A percentile compares a stretch with the other conserved stretches of the same genome.
These are phyloP conservation scores for Sesamia inferens DNA, from an alignment of 2,888 invertebrate species.

Conservation along the genomic window DNA sequence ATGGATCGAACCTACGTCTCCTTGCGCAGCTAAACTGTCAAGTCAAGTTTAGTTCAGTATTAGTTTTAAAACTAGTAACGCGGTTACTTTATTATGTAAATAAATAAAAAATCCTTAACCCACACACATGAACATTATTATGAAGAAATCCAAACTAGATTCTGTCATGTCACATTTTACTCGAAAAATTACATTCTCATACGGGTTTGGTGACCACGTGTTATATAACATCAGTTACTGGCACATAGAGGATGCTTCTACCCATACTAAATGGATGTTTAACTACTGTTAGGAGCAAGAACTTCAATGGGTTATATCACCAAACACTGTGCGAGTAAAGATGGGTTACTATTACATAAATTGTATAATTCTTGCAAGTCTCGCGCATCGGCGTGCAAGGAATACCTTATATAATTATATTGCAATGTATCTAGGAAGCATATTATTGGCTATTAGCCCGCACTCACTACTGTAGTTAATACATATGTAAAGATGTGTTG, in stretches of 20 bases:
- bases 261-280: slow-evolving; percentile 38
- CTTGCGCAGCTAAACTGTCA: too few relatives aligned
- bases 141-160: slow-evolving; percentile 12
- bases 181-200: background rate
- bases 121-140: background rate
- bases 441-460: slow-evolving; percentile 5
- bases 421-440: slow-evolving; percentile 46
- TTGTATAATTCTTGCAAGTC: slow-evolving; percentile 51
- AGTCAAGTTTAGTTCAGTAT: too few relatives aligned
- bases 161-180: background rate
- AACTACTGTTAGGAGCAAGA: slow-evolving; percentile 36
- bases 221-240: slow-evolving; percentile 48
- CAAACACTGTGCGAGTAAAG: background rate
- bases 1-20: too few relatives aligned
- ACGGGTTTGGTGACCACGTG: background rate
- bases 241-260: slow-evolving; percentile 4
- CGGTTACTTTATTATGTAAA: background rate
- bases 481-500: background rate
- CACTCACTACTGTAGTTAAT: slow-evolving; percentile 6
- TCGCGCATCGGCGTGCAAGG: slow-evolving; percentile 32
- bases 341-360: slow-evolving; percentile 36
- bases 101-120: background rate
- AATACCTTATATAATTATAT: slow-evolving; percentile 49
- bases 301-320: slow-evolving; percentile 43
- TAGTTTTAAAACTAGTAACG: too few relatives aligned